These are phyloP conservation scores for Hippopotamus amphibius DNA, from an alignment of 2,113 vertebrate species.

Conservation along the genomic window DNA sequence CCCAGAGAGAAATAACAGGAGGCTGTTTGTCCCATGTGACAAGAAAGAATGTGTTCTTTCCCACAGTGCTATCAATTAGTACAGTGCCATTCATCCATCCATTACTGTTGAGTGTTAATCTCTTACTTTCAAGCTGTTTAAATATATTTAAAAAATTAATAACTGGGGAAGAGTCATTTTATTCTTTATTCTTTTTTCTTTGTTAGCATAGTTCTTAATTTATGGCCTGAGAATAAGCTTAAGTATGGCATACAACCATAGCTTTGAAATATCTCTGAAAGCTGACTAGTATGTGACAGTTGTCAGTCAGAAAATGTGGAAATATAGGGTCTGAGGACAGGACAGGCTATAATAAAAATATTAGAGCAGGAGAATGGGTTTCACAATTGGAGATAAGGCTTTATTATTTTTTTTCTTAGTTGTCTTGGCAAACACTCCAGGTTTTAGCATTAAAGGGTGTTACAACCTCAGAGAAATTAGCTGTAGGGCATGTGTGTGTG, in stretches of 20 bases:
- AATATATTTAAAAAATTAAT: slow-evolving; percentile 54
- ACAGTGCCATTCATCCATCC: slow-evolving; percentile 85
- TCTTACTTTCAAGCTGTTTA: slow-evolving; percentile 86
- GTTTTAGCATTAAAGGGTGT: background rate
- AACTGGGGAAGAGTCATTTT: background rate
- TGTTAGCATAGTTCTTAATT: background rate
- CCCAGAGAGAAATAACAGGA: slow-evolving; percentile 74
- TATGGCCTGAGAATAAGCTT: background rate
- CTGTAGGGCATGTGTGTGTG: background rate
- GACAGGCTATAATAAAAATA: background rate
- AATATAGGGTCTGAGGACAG: background rate
- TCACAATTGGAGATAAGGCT: background rate
- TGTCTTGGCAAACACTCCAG: background rate
- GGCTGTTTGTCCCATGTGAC: slow-evolving; percentile 68
- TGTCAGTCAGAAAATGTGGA: background rate
- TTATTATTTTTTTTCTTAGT: background rate
- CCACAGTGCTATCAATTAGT: slow-evolving; percentile 85
- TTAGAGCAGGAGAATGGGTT: background rate
- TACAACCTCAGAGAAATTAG: background rate
- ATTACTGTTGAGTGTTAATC: background rate
- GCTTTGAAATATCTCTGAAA: background rate
- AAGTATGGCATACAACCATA: background rate
- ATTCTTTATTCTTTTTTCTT: background rate
- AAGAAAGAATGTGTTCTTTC: slow-evolving; percentile 86
- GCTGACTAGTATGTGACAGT: background rate